Base-by-base conservation (phyloP, 2,113 vertebrate species). In the Stigmatopora nigra region DNA sequence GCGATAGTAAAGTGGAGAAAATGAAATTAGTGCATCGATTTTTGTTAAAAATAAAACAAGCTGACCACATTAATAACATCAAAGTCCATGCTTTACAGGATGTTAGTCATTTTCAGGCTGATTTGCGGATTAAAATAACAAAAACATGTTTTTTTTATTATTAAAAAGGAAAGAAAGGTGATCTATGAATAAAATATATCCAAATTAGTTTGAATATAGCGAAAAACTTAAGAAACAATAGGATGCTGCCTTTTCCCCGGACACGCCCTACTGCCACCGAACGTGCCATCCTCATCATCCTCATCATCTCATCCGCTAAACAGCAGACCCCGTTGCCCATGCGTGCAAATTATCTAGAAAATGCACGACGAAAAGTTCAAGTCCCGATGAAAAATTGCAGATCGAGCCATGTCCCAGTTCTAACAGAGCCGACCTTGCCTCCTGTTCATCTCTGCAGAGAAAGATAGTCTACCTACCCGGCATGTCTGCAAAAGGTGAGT, bases 401-500 rank as follows among this genome's bases (percentile, higher is more conserved):
- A 81, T 19, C 64, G 58, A 60, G 7, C 65, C 64, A 69, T 61
- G 56, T 25, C 45, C 14, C 62, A 46, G 35, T 57, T 53, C 56
- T 17, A 49, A 52, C 63, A 59, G 52, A 65, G 60, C 57, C 52
- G 56, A 64, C 44, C 46, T 69, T 68, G 65, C 59, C 71, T 64
- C 16, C 63, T 31, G 69, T 17, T 53, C 46, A 62, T 69, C 66
- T 80, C 69, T 60, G 45, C 52, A 70, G 68, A 78, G 60, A 74
- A 66, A 82, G 64, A 83, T 69, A 46, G 70, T 76, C 58, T 78
- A 87, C 86, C 77, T 86, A 89, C 84, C 87, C 67, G 87, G 84
- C 84, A 90, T 90, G 89, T 90, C 89, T 81, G 80, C 88, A 59
- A 80, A 80, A 89, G 89, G 89, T 89, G 86, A 89, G 87, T 89